Conservation (phyloP, 2,888 invertebrate species). For the Xylocampa areola region DNA sequence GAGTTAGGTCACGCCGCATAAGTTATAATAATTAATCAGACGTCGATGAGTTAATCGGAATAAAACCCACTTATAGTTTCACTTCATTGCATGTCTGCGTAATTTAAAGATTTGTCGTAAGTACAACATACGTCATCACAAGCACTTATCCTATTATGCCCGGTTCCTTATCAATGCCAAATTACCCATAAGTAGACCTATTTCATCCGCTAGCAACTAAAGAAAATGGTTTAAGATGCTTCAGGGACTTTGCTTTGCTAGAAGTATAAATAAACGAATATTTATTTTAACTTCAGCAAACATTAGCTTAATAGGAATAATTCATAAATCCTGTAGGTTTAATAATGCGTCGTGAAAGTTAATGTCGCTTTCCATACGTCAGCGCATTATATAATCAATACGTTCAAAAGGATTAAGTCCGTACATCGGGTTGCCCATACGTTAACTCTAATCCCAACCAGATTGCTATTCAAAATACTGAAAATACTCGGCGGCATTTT, state of each 20-base stretch:
- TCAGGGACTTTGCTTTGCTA: no score
- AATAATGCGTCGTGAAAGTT: constrained; percentile 17
- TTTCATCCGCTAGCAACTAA: no score
- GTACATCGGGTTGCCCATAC: constrained; percentile 18
- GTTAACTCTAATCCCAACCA: constrained; percentile 12
- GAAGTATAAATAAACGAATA: no score
- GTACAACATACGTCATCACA: background rate
- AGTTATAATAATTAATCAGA: constrained; percentile 45
- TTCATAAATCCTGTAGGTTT: no score
- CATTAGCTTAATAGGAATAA: no score
- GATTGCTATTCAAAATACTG: constrained; percentile 8
- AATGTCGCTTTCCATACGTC: constrained; percentile 37
- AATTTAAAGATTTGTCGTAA: background rate
- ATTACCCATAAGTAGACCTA: no score
- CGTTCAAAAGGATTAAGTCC: constrained; percentile 38
- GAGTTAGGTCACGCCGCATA: constrained; percentile 43
- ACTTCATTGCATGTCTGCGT: background rate
- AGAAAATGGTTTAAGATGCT: no score
- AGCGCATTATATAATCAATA: constrained; percentile 36
- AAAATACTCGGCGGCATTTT: constrained; percentile 18
- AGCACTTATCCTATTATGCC: no score
- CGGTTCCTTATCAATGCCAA: no score
- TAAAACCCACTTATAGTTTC: constrained; percentile 14
- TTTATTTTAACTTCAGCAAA: no score
- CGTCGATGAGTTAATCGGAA: constrained; percentile 38